phyloP scores from a whole-genome alignment of 2,113 vertebrate genomes.

The pig (Sus scrofa) region T2T-Sscrofa CM000813.6:107170501-107171000 shows the following conservation, averaged over 20 bases:
- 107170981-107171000: not conserved
- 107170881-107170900: slow-evolving; percentile 1
- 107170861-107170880: not conserved
- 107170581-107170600: too few relatives aligned
- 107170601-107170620: too few relatives aligned
- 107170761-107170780: not conserved
- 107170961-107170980: not conserved
- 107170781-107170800: not conserved
- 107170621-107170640: too few relatives aligned
- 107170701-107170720: not conserved
- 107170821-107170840: not conserved
- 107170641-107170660: too few relatives aligned
- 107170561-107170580: too few relatives aligned
- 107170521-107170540: too few relatives aligned
- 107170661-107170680: slow-evolving; percentile 12
- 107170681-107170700: not conserved
- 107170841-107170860: not conserved
- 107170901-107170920: not conserved
- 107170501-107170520: too few relatives aligned
- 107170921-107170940: not conserved
- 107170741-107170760: not conserved
- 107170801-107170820: not conserved
- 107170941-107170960: not conserved
- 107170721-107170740: not conserved
- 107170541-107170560: too few relatives aligned